Percentiles rank a stretch among this genome's conserved stretches.
These are phyloP conservation scores for Psococerastis gibbosa DNA, from an alignment of 2,888 invertebrate genomes.

Conservation along the genomic window DNA sequence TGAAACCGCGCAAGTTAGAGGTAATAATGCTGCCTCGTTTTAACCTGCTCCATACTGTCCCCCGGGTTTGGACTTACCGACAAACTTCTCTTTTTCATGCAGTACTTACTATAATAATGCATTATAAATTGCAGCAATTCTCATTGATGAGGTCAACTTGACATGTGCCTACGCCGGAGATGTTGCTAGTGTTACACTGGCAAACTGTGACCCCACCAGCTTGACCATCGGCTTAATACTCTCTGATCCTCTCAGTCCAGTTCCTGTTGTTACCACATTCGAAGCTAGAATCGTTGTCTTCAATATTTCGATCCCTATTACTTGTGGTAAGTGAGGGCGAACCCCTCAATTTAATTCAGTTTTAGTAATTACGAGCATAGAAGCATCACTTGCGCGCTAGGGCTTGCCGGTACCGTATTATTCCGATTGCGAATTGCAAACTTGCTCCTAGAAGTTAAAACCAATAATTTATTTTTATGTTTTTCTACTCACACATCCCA, in stretches of 20 bases:
- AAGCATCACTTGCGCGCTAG: too few species aligned
- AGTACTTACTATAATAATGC: too few species aligned
- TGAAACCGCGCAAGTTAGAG: constrained; percentile 66
- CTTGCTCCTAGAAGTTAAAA: background rate
- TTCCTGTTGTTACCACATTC: constrained; percentile 63
- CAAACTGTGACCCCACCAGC: constrained; percentile 68
- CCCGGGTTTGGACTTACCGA: background rate
- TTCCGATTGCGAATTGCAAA: too few species aligned
- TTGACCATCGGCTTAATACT: constrained; percentile 72
- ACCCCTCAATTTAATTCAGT: too few species aligned
- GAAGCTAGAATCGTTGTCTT: constrained; percentile 89
- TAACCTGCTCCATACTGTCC: background rate
- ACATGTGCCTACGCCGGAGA: constrained; percentile 85
- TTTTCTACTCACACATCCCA: too few species aligned
- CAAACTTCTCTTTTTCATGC: too few species aligned
- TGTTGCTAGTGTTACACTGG: constrained; percentile 63
- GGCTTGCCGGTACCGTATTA: background rate
- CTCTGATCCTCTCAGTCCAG: constrained; percentile 61
- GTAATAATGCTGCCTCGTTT: constrained; percentile 22
- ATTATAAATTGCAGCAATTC: too few species aligned
- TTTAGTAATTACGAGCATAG: too few species aligned
- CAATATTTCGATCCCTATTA: constrained; percentile 76
- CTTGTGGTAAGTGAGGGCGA: constrained; percentile 47
- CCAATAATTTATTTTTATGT: too few species aligned
- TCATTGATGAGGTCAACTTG: constrained; percentile 52